These are phyloP conservation scores for Glossophaga mutica DNA, from an alignment of 2,797 vertebrate genomes.

Conservation along the genomic window DNA sequence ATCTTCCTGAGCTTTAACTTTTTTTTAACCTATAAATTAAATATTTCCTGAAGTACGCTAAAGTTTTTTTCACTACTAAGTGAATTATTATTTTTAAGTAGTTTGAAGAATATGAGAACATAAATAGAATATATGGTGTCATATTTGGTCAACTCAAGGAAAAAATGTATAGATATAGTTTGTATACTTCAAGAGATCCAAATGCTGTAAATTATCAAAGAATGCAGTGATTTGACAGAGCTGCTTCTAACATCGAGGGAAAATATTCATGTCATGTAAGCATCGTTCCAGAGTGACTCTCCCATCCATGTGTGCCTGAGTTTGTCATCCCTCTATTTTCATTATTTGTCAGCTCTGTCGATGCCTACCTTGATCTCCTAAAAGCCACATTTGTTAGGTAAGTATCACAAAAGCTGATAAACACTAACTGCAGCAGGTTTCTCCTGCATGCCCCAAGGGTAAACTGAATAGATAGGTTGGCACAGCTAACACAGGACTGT, in stretches of 20 bases:
- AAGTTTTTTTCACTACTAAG: constrained; percentile 15
- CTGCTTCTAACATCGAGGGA: background rate
- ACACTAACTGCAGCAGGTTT: background rate
- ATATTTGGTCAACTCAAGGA: background rate
- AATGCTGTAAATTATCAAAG: background rate
- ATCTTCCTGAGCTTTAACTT: background rate
- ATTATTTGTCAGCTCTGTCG: background rate
- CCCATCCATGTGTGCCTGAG: background rate
- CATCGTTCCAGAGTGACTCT: background rate
- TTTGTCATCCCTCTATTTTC: constrained; percentile 9
- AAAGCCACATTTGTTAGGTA: background rate
- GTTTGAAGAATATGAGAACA: constrained; percentile 14
- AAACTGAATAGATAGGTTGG: background rate
- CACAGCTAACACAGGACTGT: background rate
- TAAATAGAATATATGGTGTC: background rate
- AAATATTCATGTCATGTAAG: background rate
- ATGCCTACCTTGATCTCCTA: background rate
- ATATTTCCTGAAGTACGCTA: background rate
- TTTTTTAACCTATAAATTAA: background rate
- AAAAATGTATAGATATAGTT: background rate
- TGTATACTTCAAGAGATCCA: background rate
- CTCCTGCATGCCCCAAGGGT: background rate
- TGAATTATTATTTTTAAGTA: constrained; percentile 24
- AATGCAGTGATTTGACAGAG: background rate
- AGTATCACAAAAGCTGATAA: constrained; percentile 27